phyloP scores from a whole-genome alignment of 2,888 invertebrate species.

The Hartigia nigra region DNA sequence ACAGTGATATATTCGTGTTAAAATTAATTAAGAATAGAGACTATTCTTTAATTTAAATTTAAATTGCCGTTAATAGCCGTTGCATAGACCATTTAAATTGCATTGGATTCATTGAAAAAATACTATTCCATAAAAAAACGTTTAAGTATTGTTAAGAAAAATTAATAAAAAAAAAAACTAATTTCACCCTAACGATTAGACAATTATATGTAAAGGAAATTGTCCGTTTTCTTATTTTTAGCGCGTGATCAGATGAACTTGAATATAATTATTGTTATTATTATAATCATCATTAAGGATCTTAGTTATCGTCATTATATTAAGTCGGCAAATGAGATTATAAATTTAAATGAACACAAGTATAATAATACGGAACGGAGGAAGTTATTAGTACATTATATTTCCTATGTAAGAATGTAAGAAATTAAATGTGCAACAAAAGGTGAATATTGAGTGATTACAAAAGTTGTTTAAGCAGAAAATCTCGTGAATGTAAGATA shows the following conservation, averaged over 20 bases:
- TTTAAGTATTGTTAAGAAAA: neutral
- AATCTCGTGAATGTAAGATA: conserved; percentile 7
- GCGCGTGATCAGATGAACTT: neutral
- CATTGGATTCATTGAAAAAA: neutral
- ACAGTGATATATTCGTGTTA: too few species aligned
- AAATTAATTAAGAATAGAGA: too few species aligned
- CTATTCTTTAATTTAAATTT: too few species aligned
- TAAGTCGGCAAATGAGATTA: neutral
- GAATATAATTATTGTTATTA: neutral
- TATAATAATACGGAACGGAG: neutral
- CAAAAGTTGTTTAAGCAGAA: neutral
- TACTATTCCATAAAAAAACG: neutral
- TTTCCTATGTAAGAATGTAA: neutral
- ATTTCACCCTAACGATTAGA: neutral
- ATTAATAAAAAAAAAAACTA: neutral
- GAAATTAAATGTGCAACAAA: neutral
- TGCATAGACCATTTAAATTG: neutral
- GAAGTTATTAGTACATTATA: neutral
- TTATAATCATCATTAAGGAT: neutral
- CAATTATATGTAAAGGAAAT: neutral
- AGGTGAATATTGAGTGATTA: neutral
- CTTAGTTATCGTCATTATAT: neutral
- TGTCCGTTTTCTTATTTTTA: neutral
- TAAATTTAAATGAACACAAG: neutral
- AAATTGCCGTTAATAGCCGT: too few species aligned